phyloP scores from a whole-genome alignment of 2,113 vertebrate genomes.

The Equus quagga region DNA sequence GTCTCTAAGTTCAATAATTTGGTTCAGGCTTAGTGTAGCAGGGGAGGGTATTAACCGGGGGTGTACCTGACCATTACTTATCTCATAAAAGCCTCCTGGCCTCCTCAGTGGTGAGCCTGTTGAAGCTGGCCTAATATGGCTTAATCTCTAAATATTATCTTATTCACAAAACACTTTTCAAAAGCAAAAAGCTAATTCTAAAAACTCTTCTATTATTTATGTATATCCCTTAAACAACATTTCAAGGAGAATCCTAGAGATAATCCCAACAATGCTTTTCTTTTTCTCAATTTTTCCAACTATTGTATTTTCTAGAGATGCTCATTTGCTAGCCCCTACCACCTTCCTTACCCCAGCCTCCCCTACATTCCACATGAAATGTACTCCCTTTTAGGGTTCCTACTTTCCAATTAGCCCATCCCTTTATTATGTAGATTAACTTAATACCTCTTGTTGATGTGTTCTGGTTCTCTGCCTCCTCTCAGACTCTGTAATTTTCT shows the following conservation, averaged over 20 bases:
- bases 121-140: neutral
- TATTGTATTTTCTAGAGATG: neutral
- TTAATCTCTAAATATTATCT: neutral
- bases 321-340: neutral
- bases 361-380: neutral
- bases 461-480: neutral
- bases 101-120: neutral
- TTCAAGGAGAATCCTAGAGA: neutral
- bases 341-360: accelerated
- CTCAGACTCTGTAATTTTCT: neutral
- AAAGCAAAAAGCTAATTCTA: neutral
- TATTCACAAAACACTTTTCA: neutral
- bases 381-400: neutral
- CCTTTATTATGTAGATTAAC: neutral
- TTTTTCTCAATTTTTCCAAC: neutral
- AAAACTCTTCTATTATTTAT: neutral
- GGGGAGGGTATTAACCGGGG: neutral
- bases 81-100: neutral
- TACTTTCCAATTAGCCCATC: neutral
- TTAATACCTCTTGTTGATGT: neutral
- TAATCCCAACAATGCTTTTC: neutral
- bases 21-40: neutral
- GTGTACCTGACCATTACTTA: neutral
- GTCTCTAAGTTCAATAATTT: neutral
- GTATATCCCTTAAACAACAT: neutral